These are phyloP conservation scores for Rhogogaster chlorosoma DNA, from an alignment of 2,888 invertebrate species.

Conservation along the genomic window DNA sequence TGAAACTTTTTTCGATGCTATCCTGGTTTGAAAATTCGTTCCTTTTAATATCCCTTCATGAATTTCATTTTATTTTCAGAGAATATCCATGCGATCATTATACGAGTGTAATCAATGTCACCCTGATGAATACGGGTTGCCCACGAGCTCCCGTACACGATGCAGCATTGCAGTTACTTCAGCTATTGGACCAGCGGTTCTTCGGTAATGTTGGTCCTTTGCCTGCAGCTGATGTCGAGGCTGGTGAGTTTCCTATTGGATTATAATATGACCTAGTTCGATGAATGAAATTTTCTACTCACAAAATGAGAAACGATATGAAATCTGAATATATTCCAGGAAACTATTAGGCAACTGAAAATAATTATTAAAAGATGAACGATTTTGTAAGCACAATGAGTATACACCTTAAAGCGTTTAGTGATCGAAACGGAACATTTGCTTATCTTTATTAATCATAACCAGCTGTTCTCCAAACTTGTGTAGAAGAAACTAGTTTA, in stretches of 20 bases:
- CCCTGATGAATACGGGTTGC: conserved; percentile 97
- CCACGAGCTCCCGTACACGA: conserved; percentile 95
- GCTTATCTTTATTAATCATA: background rate
- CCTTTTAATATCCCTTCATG: background rate
- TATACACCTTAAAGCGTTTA: background rate
- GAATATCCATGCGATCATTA: conserved; percentile 99
- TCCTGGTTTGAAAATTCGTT: background rate
- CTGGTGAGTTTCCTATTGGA: conserved; percentile 80
- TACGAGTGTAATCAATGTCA: conserved; percentile 98
- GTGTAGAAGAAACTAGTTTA: background rate
- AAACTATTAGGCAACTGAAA: background rate
- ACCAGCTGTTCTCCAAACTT: background rate
- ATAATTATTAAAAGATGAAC: background rate
- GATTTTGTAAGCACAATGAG: background rate
- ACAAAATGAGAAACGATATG: background rate
- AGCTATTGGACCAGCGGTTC: conserved; percentile 96
- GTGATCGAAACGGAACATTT: background rate
- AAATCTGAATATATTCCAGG: background rate
- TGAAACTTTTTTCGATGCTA: background rate
- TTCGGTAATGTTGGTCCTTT: conserved; percentile 90
- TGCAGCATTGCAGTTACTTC: conserved; percentile 95
- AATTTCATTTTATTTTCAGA: conserved; percentile 78
- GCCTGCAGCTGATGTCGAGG: conserved; percentile 85
- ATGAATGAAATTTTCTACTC: background rate
- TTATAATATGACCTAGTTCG: background rate